phyloP scores from a whole-genome alignment of 2,888 invertebrate genomes.

The Cactoblastis cactorum region DNA sequence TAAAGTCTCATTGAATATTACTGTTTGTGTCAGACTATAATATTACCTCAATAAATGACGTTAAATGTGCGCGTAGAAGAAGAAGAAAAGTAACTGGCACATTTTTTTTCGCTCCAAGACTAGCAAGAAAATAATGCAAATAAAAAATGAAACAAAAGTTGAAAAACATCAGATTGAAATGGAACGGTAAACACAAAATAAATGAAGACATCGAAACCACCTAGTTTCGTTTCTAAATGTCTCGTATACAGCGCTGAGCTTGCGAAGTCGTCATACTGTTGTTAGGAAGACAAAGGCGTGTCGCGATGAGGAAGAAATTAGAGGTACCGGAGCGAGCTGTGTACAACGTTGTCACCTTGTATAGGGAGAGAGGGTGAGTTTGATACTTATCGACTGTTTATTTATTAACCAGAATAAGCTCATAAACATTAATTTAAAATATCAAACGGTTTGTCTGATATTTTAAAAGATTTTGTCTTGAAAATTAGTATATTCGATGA shows the following conservation, averaged over 20 bases:
- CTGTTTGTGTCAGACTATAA: too few relatives aligned
- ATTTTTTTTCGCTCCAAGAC: too few relatives aligned
- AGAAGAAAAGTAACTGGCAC: too few relatives aligned
- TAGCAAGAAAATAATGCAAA: too few relatives aligned
- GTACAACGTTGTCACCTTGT: conserved; percentile 61
- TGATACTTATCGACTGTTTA: neutral
- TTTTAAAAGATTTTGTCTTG: too few relatives aligned
- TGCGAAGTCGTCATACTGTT: conserved; percentile 18
- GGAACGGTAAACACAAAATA: neutral
- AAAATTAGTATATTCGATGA: too few relatives aligned
- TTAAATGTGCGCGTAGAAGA: too few relatives aligned
- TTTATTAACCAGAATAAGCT: neutral
- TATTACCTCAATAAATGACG: too few relatives aligned
- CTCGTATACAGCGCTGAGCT: conserved; percentile 5
- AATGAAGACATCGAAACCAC: conserved; percentile 32
- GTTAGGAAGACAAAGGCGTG: conserved; percentile 24
- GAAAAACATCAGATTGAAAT: neutral
- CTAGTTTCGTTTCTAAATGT: conserved; percentile 36
- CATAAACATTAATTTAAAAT: neutral
- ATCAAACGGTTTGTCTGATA: too few relatives aligned
- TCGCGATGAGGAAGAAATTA: conserved; percentile 39
- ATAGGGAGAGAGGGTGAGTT: conserved; percentile 63
- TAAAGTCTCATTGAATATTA: too few relatives aligned
- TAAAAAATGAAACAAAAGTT: neutral
- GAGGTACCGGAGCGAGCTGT: conserved; percentile 51